Conservation (phyloP, 1,140 invertebrate species). For the Neodiprion fabricii region DNA sequence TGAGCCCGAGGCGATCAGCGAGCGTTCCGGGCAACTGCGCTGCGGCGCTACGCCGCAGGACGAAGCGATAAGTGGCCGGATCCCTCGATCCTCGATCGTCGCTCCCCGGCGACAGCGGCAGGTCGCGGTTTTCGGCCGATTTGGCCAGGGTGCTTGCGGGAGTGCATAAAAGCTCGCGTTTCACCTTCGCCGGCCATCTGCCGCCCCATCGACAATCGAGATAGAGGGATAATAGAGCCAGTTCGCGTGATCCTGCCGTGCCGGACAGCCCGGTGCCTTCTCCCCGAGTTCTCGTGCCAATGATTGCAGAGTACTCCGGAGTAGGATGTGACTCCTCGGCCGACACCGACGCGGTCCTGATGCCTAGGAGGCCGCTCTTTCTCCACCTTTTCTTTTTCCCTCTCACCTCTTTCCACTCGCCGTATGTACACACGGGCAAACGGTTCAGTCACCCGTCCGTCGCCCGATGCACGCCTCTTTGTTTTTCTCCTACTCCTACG, state of each 20-base stretch:
- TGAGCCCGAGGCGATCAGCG: conserved; percentile 3
- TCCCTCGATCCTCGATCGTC: not conserved
- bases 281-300: conserved; percentile 33
- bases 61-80: not conserved
- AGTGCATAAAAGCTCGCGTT: not conserved
- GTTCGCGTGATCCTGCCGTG: conserved; percentile 32
- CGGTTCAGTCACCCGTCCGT: conserved; percentile 20
- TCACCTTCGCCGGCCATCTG: conserved; percentile 30
- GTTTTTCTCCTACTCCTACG: not conserved
- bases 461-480: not conserved
- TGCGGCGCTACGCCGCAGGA: not conserved
- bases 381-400: conserved; percentile 14
- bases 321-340: not conserved
- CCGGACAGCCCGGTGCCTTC: conserved; percentile 15
- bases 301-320: conserved; percentile 31
- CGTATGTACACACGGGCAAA: not conserved
- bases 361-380: too few relatives aligned
- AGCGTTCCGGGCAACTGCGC: not conserved
- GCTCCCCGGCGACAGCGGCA: too few relatives aligned
- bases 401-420: not conserved
- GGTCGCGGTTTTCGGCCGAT: not conserved
- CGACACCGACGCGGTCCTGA: not conserved
- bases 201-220: conserved; percentile 21
- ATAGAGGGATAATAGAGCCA: conserved; percentile 29
- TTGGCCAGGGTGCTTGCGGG: not conserved